Conservation (phyloP, 2,888 invertebrate genomes). For the Bugulina stolonifera region DNA sequence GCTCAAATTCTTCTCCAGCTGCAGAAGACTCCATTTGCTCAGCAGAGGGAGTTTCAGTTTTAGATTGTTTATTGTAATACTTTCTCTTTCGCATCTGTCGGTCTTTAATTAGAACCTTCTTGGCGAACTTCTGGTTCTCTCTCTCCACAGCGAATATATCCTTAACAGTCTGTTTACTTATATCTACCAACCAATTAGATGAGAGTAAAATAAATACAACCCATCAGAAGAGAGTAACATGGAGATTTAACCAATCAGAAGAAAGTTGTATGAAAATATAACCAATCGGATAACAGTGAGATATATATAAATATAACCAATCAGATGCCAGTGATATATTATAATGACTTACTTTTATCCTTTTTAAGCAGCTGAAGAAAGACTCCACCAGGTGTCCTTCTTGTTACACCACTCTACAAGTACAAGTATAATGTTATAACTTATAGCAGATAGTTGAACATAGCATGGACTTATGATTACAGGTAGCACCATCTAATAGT, state of each 20-base stretch:
- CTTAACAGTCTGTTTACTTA: background rate
- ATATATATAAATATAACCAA: too few species aligned
- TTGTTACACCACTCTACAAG: background rate
- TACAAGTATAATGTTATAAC: too few species aligned
- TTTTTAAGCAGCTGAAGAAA: constrained; percentile 15
- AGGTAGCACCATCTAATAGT: too few species aligned
- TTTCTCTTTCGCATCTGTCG: constrained; percentile 5
- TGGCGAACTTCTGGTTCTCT: constrained; percentile 21
- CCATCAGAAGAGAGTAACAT: too few species aligned
- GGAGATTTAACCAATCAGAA: too few species aligned
- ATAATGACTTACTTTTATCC: constrained; percentile 16
- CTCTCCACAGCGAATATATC: constrained; percentile 9
- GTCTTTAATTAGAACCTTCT: constrained; percentile 6
- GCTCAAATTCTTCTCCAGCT: background rate
- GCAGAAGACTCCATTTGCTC: background rate
- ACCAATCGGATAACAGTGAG: too few species aligned
- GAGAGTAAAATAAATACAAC: too few species aligned
- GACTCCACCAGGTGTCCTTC: constrained; percentile 15
- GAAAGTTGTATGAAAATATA: too few species aligned
- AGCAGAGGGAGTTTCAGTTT: background rate
- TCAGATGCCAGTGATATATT: too few species aligned
- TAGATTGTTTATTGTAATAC: background rate
- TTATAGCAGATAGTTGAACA: too few species aligned
- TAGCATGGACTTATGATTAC: too few species aligned
- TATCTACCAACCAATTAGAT: background rate